Conservation (phyloP, 2,888 invertebrate genomes). For the Lobophora halterata region DNA sequence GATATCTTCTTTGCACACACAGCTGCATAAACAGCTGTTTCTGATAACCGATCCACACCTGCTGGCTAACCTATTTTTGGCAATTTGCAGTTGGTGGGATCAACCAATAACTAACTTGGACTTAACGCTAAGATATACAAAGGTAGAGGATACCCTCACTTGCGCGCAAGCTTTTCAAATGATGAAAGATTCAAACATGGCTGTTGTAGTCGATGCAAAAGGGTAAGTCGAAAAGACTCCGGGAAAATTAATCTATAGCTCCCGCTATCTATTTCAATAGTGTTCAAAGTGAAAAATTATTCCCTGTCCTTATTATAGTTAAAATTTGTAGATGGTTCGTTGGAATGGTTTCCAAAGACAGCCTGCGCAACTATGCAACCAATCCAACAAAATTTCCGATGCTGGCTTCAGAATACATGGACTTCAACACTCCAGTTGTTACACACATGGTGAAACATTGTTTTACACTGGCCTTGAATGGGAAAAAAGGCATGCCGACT, state of each 20-base stretch:
- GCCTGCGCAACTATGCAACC: constrained; percentile 81
- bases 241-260: too few species aligned
- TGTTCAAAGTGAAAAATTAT: too few species aligned
- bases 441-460: constrained; percentile 84
- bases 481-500: constrained; percentile 54
- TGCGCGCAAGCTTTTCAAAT: constrained; percentile 36
- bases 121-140: constrained; percentile 34
- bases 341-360: constrained; percentile 58
- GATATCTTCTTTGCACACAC: too few species aligned
- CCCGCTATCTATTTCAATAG: too few species aligned
- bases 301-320: constrained; percentile 19
- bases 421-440: constrained; percentile 78
- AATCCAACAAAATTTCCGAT: constrained; percentile 53
- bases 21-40: too few species aligned
- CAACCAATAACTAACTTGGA: constrained; percentile 49
- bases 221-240: constrained; percentile 43
- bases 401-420: constrained; percentile 69
- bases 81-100: constrained; percentile 87
- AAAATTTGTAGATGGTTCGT: constrained; percentile 35
- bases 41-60: too few species aligned
- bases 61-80: not conserved
- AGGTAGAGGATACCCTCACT: constrained; percentile 67
- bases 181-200: constrained; percentile 37
- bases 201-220: constrained; percentile 48
- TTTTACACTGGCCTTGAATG: constrained; percentile 80